Base-by-base conservation (phyloP, 2,797 vertebrate species). In the Miichthys miiuy region DNA sequence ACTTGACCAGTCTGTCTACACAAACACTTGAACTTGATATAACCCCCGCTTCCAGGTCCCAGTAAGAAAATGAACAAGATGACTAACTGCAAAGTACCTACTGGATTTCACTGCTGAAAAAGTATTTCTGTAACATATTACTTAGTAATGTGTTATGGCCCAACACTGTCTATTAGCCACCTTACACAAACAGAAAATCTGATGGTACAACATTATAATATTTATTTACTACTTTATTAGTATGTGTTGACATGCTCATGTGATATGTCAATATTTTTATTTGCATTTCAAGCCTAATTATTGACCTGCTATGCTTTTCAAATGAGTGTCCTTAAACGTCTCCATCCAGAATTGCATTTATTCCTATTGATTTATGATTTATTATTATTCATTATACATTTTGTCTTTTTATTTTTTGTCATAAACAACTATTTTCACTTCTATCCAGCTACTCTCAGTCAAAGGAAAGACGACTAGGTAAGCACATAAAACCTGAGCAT, bases 401-500 rank as follows among this genome's bases (percentile, higher is more conserved):
- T 38, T 56, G 41, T 16, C 46, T 56, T 83, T 74, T 79, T 58
- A 57, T 56, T 75, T 71, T n/a, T 27, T 25, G 25, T 54, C 54
- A 50, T 65, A 12, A 13, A 60, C 34, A 21, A 60, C 57, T 50
- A 9, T 62, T 67, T 68, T 34, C 25, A 30, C 20, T 21, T 60
- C 3, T 2, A 25, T n/a, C 20, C 41, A 18, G 25, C 67, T 72
- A 41, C 7, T 62, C 25, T 62, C 60, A 62, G 30, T 72, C 9
- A 42, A 61, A 80, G 5, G n/a, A 9, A 61, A 78, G 75, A 2
- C 51, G 30, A 78, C 56, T 64, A 57, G 25, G 20, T 68, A 51
- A 76, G 62, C 65, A 58, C 54, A 82, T 82, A 77, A 87, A 82
- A 42, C 51, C 38, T n/a, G 12, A 70, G 70, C 46, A 79, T 83